Evolutionary conservation across 92 coral and sea anemone genomes (phyloP).

Genomic region (Ricordea florida): DNA sequence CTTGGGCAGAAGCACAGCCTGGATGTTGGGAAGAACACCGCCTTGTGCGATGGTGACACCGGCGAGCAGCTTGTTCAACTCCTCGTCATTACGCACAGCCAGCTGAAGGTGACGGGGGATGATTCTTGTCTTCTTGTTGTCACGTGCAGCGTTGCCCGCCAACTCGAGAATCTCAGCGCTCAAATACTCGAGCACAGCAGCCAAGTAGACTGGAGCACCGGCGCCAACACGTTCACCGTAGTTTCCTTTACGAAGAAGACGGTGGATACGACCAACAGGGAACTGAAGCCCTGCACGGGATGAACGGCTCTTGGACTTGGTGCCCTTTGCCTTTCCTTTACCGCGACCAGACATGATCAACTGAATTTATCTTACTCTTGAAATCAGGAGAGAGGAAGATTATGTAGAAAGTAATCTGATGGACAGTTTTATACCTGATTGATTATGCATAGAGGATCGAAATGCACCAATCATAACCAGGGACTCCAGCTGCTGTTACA

Average conservation of each 20-base stretch:
- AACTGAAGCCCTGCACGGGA: constrained; percentile 78
- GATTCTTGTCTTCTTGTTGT: constrained; percentile 68
- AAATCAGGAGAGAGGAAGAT: background rate
- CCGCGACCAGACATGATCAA: constrained; percentile 78
- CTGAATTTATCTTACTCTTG: background rate
- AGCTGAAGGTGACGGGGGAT: constrained; percentile 46
- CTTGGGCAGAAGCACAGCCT: constrained; percentile 51
- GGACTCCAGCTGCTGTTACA: background rate
- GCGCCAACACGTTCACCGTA: constrained; percentile 70
- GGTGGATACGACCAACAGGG: constrained; percentile 72
- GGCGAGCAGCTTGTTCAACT: constrained; percentile 49
- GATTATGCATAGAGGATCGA: background rate
- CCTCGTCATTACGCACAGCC: constrained; percentile 57
- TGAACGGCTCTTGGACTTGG: constrained; percentile 85
- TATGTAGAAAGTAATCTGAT: background rate
- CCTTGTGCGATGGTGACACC: constrained; percentile 55
- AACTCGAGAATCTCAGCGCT: constrained; percentile 72
- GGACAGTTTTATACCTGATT: background rate
- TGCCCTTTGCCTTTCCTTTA: constrained; percentile 82
- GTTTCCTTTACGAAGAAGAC: constrained; percentile 64
- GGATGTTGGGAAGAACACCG: constrained; percentile 54
- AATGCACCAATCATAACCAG: constrained; percentile 17
- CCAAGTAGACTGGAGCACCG: constrained; percentile 82
- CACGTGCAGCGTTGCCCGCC: constrained; percentile 81
- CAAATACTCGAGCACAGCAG: constrained; percentile 44